phyloP scores from a whole-genome alignment of 2,888 invertebrate species.

The Euplagia quadripunctaria region DNA sequence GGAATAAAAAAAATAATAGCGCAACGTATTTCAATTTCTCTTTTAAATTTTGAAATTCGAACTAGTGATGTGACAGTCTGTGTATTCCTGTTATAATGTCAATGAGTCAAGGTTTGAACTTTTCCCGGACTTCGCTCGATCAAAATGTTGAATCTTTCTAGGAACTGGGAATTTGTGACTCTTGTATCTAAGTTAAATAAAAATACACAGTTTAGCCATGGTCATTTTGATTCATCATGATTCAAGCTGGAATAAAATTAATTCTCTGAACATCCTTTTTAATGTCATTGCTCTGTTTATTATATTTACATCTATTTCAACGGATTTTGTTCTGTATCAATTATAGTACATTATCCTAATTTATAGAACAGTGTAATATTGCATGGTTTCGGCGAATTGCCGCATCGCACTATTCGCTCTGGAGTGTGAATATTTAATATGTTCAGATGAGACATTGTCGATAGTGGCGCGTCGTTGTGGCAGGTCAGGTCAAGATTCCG shows the following conservation, averaged over 20 bases:
- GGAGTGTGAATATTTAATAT: neutral
- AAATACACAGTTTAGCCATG: neutral
- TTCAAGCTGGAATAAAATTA: neutral
- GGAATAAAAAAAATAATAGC: neutral
- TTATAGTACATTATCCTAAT: too few species aligned
- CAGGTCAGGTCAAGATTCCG: conserved; percentile 7
- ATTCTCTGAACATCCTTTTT: too few species aligned
- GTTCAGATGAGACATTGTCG: neutral
- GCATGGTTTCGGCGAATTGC: too few species aligned
- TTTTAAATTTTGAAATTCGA: neutral
- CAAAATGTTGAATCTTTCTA: neutral
- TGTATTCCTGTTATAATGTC: neutral
- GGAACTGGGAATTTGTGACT: conserved; percentile 1
- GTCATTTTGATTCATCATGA: too few species aligned
- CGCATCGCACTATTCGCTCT: too few species aligned
- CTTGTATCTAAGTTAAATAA: neutral
- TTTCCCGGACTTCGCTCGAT: conserved; percentile 1
- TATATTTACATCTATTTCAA: too few species aligned
- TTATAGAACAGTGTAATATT: too few species aligned
- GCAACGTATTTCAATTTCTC: too few species aligned
- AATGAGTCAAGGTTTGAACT: conserved; percentile 1
- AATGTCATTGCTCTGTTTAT: too few species aligned
- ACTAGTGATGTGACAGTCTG: neutral
- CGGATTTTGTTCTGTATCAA: too few species aligned
- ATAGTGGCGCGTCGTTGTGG: conserved; percentile 1